These are phyloP conservation scores for Ochotona curzoniae DNA, from an alignment of 2,113 vertebrate genomes.

Conservation along the genomic window DNA sequence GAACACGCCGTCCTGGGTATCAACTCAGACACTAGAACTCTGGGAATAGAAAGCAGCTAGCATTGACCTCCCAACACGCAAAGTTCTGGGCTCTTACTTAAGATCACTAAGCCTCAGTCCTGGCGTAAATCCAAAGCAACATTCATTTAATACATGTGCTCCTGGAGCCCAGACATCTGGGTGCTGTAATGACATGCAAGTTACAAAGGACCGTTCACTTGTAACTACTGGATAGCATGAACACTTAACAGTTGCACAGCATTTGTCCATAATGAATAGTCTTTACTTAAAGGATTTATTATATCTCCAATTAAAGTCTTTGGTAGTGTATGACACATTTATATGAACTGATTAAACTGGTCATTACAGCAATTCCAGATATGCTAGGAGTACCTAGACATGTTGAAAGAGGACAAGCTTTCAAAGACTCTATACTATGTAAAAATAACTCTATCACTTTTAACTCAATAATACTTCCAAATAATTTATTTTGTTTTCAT, in stretches of 20 bases:
- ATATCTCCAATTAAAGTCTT: constrained; percentile 77
- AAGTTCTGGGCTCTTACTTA: constrained; percentile 78
- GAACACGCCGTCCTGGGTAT: not conserved
- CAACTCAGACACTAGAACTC: not conserved
- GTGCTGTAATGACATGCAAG: constrained; percentile 77
- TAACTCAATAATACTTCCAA: constrained; percentile 48
- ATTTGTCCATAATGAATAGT: constrained; percentile 79
- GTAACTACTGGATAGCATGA: constrained; percentile 80
- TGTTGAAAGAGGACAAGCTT: constrained; percentile 12
- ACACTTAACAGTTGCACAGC: constrained; percentile 83
- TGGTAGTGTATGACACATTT: constrained; percentile 71
- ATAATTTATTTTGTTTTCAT: constrained; percentile 70
- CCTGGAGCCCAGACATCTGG: constrained; percentile 85
- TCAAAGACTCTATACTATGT: constrained; percentile 65
- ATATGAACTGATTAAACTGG: constrained; percentile 79
- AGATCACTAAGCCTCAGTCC: constrained; percentile 73
- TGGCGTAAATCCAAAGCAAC: constrained; percentile 80
- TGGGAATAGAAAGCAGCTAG: not conserved
- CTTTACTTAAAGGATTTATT: constrained; percentile 82
- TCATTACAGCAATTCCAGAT: constrained; percentile 79
- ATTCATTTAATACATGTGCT: constrained; percentile 78
- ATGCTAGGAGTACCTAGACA: constrained; percentile 47
- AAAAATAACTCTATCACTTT: constrained; percentile 62
- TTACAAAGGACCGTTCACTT: constrained; percentile 86
- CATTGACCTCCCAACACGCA: constrained; percentile 76